Conservation (phyloP, 2,888 invertebrate genomes). For the Danaus chrysippus region DNA sequence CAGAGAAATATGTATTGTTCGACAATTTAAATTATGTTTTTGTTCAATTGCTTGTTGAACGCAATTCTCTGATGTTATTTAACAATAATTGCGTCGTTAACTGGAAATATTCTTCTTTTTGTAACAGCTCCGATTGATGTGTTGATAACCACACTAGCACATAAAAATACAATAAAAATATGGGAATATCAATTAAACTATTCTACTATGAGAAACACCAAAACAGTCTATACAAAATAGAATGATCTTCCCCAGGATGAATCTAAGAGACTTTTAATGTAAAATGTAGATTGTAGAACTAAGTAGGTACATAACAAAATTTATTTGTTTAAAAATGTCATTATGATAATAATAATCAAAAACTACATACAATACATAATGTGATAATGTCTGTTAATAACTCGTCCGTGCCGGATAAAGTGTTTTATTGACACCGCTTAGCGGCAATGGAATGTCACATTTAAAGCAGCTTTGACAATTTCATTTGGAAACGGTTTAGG, state of each 20-base stretch:
- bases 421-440: slow-evolving; percentile 20
- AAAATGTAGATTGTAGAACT: no score
- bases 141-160: not conserved
- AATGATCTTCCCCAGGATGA: no score
- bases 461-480: slow-evolving; percentile 8
- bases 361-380: no score
- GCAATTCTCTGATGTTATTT: slow-evolving; percentile 8
- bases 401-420: slow-evolving; percentile 22
- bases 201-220: no score
- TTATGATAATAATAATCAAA: no score
- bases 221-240: no score
- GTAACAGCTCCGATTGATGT: not conserved
- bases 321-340: no score
- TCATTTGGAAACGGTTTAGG: not conserved
- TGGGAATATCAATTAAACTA: no score
- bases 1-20: not conserved
- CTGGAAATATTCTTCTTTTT: slow-evolving; percentile 2
- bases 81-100: slow-evolving; percentile 17
- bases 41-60: slow-evolving; percentile 8
- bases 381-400: slow-evolving; percentile 18
- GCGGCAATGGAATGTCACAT: slow-evolving; percentile 13
- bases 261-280: no score
- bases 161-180: no score
- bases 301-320: no score
- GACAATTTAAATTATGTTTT: slow-evolving; percentile 3